Conservation (phyloP, 23 tunicate species). For the Halocynthia roretzi region DNA sequence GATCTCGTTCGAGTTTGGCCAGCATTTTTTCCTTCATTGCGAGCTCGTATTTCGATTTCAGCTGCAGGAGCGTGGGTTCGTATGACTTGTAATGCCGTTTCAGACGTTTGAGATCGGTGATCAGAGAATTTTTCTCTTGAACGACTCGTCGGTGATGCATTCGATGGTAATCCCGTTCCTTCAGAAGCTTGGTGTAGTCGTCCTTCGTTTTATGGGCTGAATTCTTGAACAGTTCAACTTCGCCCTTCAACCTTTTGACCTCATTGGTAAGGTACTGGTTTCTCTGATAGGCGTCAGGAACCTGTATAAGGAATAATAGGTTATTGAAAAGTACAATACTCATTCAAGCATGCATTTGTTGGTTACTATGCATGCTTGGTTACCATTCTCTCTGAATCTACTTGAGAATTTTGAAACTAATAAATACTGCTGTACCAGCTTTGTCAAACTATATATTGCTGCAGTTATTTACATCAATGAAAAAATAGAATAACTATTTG, state of each 20-base stretch:
- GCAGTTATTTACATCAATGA: too few relatives aligned
- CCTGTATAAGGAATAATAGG: neutral
- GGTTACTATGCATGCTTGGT: too few relatives aligned
- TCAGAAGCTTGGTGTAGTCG: slow-evolving; percentile 64
- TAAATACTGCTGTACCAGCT: too few relatives aligned
- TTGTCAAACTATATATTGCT: too few relatives aligned
- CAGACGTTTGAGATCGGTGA: slow-evolving; percentile 80
- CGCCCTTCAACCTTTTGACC: slow-evolving; percentile 45
- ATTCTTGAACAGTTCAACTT: slow-evolving; percentile 38
- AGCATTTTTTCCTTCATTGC: slow-evolving; percentile 95
- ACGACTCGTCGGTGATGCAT: slow-evolving; percentile 89
- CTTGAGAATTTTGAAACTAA: too few relatives aligned
- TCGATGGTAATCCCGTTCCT: slow-evolving; percentile 93
- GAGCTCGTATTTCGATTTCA: slow-evolving; percentile 79
- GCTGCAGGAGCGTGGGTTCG: slow-evolving; percentile 70
- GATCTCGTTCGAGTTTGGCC: slow-evolving; percentile 79
- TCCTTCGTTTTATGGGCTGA: slow-evolving; percentile 73
- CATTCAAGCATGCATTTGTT: too few relatives aligned
- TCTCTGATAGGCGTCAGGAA: slow-evolving; percentile 15
- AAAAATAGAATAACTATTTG: too few relatives aligned
- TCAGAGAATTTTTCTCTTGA: slow-evolving; percentile 88
- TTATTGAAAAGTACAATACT: too few relatives aligned
- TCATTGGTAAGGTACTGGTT: slow-evolving; percentile 61
- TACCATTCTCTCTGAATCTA: too few relatives aligned
- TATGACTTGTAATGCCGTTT: slow-evolving; percentile 87